Evolutionary conservation across 2,888 invertebrate genomes (phyloP), one percentile per base, ranked within the genome.

Genomic region (Pseudococcus longispinus): DNA sequence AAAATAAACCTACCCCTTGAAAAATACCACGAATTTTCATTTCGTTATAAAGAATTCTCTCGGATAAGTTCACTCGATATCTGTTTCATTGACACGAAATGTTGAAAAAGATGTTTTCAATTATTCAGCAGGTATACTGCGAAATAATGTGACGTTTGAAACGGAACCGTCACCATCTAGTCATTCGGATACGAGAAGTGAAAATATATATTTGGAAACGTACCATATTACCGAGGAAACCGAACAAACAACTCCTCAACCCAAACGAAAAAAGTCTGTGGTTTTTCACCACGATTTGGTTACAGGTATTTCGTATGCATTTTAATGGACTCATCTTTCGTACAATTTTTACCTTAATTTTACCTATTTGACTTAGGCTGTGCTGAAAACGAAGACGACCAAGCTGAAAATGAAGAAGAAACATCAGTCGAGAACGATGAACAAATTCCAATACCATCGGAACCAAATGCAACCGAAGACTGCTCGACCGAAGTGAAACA

Each of bases 221-320:
- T 70, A 80, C 6, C 20, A 26, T 8, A 37, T 9, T 18, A 74
- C 13, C 6, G 26, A 80, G 11, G 77, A 51, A 70, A 11, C 6
- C n/a, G 26, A 74, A 42, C 1, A 65, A 65, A 42, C 13, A 18
- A 23, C 51, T 8, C 23, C 70, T 11, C 18, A 65, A 65, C 8
- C 70, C 3, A 55, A 65, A 9, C 29, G 60, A 23, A 84, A 84
- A 46, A 88, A 88, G 44, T 87, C 88, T 1, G 88, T 89, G n/a
- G 88, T 88, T 37, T 88, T 88, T 80, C 88, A 88, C 18, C 88
- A 87, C 37, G 88, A 89, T 60, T 87, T 88, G 60, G 88, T 89
- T n/a, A 88, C 88, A 70, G 88, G 88, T 88, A 77, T 42, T 44
- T 37, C 37, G 82, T 46, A 20, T 42, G 18, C 18, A 26, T 4